Conservation (phyloP, 1,140 invertebrate genomes). For the Pemphigus obesinymphae region DNA sequence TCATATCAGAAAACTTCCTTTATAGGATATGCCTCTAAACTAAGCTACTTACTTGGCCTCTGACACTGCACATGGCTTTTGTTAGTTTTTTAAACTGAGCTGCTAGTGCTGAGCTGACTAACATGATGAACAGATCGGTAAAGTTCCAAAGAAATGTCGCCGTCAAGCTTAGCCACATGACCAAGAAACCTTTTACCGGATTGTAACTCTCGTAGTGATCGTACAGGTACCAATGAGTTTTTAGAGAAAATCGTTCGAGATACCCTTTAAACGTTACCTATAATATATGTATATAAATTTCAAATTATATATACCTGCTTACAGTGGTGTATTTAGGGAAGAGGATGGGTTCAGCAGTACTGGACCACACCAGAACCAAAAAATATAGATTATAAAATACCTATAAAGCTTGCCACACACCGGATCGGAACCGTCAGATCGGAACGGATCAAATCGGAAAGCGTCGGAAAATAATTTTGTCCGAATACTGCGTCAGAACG, state of each 20-base stretch:
- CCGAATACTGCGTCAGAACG: too few relatives aligned
- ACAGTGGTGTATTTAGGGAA: too few relatives aligned
- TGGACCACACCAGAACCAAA: too few relatives aligned
- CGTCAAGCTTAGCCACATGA: constrained; percentile 51
- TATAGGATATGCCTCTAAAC: too few relatives aligned
- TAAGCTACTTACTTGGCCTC: constrained; percentile 44
- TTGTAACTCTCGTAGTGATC: constrained; percentile 43
- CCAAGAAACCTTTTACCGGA: constrained; percentile 45
- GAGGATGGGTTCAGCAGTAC: too few relatives aligned
- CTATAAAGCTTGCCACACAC: too few relatives aligned
- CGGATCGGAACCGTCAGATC: too few relatives aligned
- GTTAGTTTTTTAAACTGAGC: constrained; percentile 45
- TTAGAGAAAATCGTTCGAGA: constrained; percentile 50
- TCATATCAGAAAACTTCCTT: too few relatives aligned
- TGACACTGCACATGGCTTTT: constrained; percentile 29
- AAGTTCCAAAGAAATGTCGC: constrained; percentile 67
- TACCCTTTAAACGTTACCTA: constrained; percentile 51
- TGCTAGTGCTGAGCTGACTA: constrained; percentile 52
- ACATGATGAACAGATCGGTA: constrained; percentile 62
- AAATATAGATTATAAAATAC: too few relatives aligned
- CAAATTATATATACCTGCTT: too few relatives aligned
- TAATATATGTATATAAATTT: not conserved
- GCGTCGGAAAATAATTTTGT: too few relatives aligned
- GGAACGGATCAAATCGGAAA: too few relatives aligned
- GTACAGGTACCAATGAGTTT: constrained; percentile 46